Evolutionary conservation across 2,797 vertebrate species (phyloP).

Genomic region (Orientallactaga sibirica): DNA sequence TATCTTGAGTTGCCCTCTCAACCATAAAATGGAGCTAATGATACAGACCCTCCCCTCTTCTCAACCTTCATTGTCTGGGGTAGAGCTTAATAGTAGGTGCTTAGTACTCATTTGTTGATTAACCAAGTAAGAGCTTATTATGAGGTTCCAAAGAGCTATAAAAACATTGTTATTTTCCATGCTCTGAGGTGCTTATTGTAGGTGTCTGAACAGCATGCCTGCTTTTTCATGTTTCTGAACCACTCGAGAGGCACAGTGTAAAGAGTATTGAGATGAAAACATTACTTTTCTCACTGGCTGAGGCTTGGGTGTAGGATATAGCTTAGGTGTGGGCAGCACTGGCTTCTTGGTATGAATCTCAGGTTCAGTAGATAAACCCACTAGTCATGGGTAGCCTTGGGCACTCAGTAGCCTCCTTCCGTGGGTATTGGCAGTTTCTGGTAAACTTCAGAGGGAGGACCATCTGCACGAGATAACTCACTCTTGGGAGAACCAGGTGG

Average conservation of each 20-base stretch:
- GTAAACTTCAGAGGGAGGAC: not conserved
- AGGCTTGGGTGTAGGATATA: conserved; percentile 29
- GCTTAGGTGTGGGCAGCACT: conserved; percentile 54
- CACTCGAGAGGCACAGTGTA: not conserved
- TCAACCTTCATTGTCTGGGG: no score
- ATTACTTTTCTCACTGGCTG: not conserved
- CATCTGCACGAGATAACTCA: accelerated
- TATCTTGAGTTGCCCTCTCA: not conserved
- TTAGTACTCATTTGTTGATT: not conserved
- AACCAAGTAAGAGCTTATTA: not conserved
- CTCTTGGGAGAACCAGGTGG: not conserved
- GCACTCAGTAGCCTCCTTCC: not conserved
- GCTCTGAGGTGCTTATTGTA: not conserved
- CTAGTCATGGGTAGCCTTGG: not conserved
- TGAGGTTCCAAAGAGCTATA: not conserved
- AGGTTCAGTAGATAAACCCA: not conserved
- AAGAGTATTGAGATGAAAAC: conserved; percentile 28
- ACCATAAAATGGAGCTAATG: not conserved
- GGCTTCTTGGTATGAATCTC: conserved; percentile 32
- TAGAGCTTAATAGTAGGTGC: not conserved
- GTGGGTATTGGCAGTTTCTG: accelerated
- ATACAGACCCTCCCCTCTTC: not conserved
- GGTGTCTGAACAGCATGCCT: not conserved
- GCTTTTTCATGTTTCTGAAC: conserved; percentile 44
- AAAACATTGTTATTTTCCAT: conserved; percentile 3